Conservation (phyloP, 1,140 invertebrate genomes). For the Ditylenchus dipsaci region DNA sequence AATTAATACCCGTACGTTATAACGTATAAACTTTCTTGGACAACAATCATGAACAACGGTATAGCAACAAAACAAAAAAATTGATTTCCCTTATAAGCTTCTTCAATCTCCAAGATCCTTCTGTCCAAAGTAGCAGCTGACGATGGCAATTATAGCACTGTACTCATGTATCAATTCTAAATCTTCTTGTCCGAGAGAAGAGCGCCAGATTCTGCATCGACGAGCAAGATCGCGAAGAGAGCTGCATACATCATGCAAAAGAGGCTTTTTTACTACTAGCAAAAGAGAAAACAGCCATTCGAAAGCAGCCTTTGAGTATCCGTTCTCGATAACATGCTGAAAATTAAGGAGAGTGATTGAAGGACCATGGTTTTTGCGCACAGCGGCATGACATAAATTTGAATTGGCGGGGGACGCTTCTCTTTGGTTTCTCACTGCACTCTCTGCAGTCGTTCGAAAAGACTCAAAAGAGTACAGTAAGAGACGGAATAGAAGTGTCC, state of each 20-base stretch:
- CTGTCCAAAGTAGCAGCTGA: conserved; percentile 30
- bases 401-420: too few relatives aligned
- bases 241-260: conserved; percentile 19
- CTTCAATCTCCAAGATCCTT: conserved; percentile 23
- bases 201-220: conserved; percentile 19
- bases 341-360: conserved; percentile 24
- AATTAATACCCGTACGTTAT: too few relatives aligned
- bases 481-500: too few relatives aligned
- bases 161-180: conserved; percentile 24
- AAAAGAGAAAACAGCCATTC: conserved; percentile 37
- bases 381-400: too few relatives aligned
- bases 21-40: too few relatives aligned
- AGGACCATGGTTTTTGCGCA: too few relatives aligned
- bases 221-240: conserved; percentile 21
- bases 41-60: too few relatives aligned
- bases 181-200: conserved; percentile 7
- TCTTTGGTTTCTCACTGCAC: too few relatives aligned
- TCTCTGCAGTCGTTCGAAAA: too few relatives aligned
- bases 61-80: too few relatives aligned
- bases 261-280: conserved; percentile 28
- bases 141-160: conserved; percentile 29
- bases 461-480: too few relatives aligned
- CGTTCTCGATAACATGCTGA: conserved; percentile 28
- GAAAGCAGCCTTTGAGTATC: conserved; percentile 29
- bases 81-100: too few relatives aligned